phyloP scores from a whole-genome alignment of 2,888 invertebrate genomes.

The Embidobia sp. region DNA sequence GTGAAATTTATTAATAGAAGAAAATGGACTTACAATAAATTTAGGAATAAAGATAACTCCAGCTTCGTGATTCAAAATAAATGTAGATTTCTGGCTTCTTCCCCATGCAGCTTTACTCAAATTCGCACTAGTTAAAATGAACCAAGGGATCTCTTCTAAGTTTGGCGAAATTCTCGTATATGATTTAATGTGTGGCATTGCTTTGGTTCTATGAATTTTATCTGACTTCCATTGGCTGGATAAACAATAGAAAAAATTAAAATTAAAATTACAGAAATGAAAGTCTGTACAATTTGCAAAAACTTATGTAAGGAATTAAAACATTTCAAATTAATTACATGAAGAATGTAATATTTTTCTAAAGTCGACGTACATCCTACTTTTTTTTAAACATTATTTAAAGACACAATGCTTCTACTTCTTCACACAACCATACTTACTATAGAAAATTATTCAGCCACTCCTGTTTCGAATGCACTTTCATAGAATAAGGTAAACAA shows the following conservation, averaged over 20 bases:
- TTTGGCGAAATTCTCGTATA: conserved; percentile 91
- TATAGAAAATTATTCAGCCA: conserved; percentile 86
- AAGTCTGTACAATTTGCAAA: too few relatives aligned
- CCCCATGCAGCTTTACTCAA: conserved; percentile 99
- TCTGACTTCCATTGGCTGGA: conserved; percentile 92
- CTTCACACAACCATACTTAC: too few relatives aligned
- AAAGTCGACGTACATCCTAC: too few relatives aligned
- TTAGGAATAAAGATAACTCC: conserved; percentile 94
- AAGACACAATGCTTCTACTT: too few relatives aligned
- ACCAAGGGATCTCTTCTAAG: conserved; percentile 88
- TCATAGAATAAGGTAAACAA: conserved; percentile 92
- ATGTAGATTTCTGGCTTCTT: conserved; percentile 83
- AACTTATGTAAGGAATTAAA: too few relatives aligned
- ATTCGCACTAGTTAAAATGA: conserved; percentile 95
- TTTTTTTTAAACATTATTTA: too few relatives aligned
- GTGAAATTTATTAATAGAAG: too few relatives aligned
- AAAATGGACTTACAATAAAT: conserved; percentile 90
- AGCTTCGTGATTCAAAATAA: conserved; percentile 93
- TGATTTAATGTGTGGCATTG: conserved; percentile 98
- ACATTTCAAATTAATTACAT: too few relatives aligned
- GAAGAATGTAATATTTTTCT: too few relatives aligned
- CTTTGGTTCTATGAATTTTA: conserved; percentile 86
- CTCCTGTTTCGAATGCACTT: conserved; percentile 89
- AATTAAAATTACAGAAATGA: neutral
- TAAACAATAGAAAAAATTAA: conserved; percentile 24